A percentile compares a stretch with the other conserved stretches of the same genome.
These are phyloP conservation scores for Lethenteron reissneri DNA, from an alignment of 2,113 vertebrate genomes.

Conservation along the genomic window DNA sequence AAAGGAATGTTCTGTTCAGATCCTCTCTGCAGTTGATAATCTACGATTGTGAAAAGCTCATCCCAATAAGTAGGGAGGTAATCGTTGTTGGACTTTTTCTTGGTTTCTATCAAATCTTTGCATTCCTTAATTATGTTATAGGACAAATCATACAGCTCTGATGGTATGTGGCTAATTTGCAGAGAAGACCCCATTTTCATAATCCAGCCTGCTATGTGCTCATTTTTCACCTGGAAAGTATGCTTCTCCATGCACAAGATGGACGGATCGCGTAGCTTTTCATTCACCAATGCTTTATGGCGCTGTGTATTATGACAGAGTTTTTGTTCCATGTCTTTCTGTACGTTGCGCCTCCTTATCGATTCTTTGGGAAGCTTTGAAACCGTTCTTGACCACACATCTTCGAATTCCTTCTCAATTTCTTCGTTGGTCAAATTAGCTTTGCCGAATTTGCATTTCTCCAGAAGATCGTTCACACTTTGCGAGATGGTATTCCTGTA, in stretches of 20 bases:
- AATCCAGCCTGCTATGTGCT: constrained; percentile 12
- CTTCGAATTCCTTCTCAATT: constrained; percentile 25
- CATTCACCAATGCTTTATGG: constrained; percentile 17
- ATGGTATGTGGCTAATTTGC: constrained; percentile 19
- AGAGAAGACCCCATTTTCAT: background rate
- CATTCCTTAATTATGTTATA: constrained; percentile 17
- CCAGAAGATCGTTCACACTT: constrained; percentile 16
- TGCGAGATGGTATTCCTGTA: constrained; percentile 19
- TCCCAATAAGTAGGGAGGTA: constrained; percentile 20
- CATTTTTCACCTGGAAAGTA: constrained; percentile 17
- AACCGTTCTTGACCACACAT: constrained; percentile 22
- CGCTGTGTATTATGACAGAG: constrained; percentile 21
- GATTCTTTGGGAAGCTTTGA: constrained; percentile 17
- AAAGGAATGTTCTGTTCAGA: rapidly evolving
- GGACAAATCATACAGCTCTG: constrained; percentile 15
- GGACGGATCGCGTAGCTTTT: constrained; percentile 17
- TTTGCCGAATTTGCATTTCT: constrained; percentile 16
- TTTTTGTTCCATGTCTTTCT: constrained; percentile 14
- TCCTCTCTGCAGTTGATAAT: constrained; percentile 5
- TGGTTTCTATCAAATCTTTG: constrained; percentile 17
- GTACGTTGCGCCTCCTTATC: constrained; percentile 20
- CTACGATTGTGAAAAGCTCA: constrained; percentile 22
- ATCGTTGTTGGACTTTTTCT: constrained; percentile 15
- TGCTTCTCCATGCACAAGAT: constrained; percentile 8
- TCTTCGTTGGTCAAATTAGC: constrained; percentile 14